Evolutionary conservation across 2,113 vertebrate species (phyloP), one percentile per base, ranked within the genome.

Genomic region (Columbina picui): DNA sequence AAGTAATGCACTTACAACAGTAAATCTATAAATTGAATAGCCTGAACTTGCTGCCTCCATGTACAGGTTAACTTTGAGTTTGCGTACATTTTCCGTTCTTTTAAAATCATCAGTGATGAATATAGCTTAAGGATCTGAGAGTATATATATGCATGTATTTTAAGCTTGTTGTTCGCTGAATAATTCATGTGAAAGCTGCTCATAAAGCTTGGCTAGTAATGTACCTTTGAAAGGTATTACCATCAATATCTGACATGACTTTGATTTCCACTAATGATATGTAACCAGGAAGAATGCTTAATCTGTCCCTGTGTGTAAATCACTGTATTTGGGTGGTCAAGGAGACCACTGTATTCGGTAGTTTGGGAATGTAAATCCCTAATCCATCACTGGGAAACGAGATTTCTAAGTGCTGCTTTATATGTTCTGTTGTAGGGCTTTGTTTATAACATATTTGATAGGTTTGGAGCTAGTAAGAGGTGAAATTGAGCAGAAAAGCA

Each of bases 151-250:
- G 82, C 76, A 90, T 88, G 23, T 86, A 96, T 96, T 80, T 93
- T 95, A 86, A 95, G 76, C 53, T 74, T 90, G 93, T 92, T 94
- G 50, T 85, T 91, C 3, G 1, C 84, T 97, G 94, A 96, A 95
- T 97, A 96, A 97, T 96, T 93, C 95, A 96, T 94, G 90, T 86
- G 88, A 92, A 90, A 95, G 49, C 92, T 93, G 76, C 64, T 96
- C 85, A 86, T 94, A 88, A 96, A 93, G 92, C 92, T 93, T 83
- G 85, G 85, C 83, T 87, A 75, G 90, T 93, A 93, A 95, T 94
- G 93, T 89, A 95, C 92, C 93, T 95, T 94, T 90, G 90, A 86
- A 96, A 96, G 88, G 94, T 95, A 97, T 96, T 96, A 36, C 88
- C 96, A 96, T 96, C 92, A 92, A 96, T 96, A 96, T 88, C 92